These are phyloP conservation scores for Dryococelus australis DNA, from an alignment of 2,888 invertebrate species.

Conservation along the genomic window DNA sequence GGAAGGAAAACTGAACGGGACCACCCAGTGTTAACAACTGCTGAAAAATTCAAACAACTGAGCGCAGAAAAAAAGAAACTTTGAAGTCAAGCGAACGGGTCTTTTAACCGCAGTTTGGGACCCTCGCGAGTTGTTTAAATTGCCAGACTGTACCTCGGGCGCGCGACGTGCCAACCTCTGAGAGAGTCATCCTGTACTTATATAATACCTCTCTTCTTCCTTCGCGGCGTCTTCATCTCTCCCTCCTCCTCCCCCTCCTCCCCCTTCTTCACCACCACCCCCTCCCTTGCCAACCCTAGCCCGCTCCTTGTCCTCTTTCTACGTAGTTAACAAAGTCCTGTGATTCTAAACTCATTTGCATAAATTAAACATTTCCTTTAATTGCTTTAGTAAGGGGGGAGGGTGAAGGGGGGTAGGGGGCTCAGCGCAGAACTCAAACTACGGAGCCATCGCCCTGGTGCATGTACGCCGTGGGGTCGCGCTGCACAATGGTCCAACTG, in stretches of 20 bases:
- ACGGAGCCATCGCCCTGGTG: neutral
- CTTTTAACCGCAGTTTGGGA: neutral
- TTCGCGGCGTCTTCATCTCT: neutral
- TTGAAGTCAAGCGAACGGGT: neutral
- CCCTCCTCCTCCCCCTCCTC: too few species aligned
- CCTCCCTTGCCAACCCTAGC: neutral
- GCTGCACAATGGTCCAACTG: neutral
- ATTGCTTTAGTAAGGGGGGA: constrained; percentile 44
- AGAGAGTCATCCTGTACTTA: constrained; percentile 3
- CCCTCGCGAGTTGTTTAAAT: neutral
- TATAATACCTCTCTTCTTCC: constrained; percentile 3
- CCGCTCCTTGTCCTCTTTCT: constrained; percentile 33
- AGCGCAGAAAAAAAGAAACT: neutral
- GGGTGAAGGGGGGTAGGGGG: neutral
- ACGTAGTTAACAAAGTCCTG: constrained; percentile 42
- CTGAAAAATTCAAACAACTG: neutral
- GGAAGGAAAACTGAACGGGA: too few species aligned
- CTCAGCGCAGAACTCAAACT: constrained; percentile 32
- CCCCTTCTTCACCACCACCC: too few species aligned
- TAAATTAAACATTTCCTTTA: constrained; percentile 48
- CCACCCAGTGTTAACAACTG: too few species aligned
- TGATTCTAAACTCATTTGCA: constrained; percentile 47
- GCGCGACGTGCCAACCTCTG: neutral
- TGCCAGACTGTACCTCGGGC: neutral
- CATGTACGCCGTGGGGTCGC: neutral